These are phyloP conservation scores for Nibea coibor DNA, from an alignment of 2,113 vertebrate genomes.

Conservation along the genomic window DNA sequence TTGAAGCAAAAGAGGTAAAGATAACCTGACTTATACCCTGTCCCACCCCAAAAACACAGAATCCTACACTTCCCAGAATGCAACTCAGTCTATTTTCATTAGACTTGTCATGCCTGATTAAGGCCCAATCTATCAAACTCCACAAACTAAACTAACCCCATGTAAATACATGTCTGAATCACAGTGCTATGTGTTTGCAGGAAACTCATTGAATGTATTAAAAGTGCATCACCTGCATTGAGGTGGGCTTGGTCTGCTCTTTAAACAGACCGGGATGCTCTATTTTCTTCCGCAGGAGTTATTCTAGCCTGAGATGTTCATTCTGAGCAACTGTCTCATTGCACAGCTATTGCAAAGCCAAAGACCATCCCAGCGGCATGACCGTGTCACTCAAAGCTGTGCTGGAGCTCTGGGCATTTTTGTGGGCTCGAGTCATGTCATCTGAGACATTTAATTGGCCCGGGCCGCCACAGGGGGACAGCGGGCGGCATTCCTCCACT, in stretches of 20 bases:
- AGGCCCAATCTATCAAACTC: not conserved
- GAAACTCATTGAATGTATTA: not conserved
- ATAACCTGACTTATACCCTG: not conserved
- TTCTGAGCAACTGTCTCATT: slow-evolving; percentile 81
- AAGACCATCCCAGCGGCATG: slow-evolving; percentile 75
- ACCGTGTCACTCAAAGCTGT: slow-evolving; percentile 85
- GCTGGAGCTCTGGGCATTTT: slow-evolving; percentile 91
- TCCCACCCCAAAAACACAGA: not conserved
- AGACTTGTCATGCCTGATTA: not conserved
- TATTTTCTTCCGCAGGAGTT: slow-evolving; percentile 45
- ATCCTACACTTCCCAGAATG: not conserved
- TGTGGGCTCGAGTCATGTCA: slow-evolving; percentile 94
- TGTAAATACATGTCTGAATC: not conserved
- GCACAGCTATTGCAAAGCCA: slow-evolving; percentile 80
- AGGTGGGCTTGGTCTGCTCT: not conserved
- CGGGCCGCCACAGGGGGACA: slow-evolving; percentile 87
- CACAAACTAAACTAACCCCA: no score
- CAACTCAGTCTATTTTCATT: not conserved
- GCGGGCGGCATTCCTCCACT: slow-evolving; percentile 89
- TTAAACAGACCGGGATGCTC: slow-evolving; percentile 21
- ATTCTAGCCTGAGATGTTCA: slow-evolving; percentile 68
- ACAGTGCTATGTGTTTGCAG: not conserved
- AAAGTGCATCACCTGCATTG: not conserved
- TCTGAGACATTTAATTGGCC: slow-evolving; percentile 95
- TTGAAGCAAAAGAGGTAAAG: not conserved